phyloP scores from a whole-genome alignment of 2,113 vertebrate genomes.

The Opisthocomus hoazin region DNA sequence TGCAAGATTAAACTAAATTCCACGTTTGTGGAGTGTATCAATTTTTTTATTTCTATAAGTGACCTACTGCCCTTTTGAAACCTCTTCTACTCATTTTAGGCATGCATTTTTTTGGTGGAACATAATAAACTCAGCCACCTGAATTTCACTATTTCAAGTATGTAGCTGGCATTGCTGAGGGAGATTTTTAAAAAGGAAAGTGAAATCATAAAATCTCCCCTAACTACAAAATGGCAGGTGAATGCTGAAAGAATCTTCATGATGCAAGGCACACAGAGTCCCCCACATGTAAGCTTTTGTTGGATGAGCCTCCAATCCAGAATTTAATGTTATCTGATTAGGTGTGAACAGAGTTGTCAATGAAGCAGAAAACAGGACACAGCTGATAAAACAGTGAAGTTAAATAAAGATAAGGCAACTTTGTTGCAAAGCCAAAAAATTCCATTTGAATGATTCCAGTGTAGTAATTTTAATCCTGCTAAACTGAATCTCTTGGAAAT shows the following conservation, averaged over 20 bases:
- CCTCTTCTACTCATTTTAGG: not conserved
- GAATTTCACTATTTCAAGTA: not conserved
- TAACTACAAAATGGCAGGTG: not conserved
- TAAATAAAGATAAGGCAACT: constrained; percentile 41
- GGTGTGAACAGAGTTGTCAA: constrained; percentile 61
- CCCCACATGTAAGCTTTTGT: not conserved
- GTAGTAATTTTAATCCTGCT: not conserved
- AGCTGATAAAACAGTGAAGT: constrained; percentile 61
- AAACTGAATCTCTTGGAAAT: not conserved
- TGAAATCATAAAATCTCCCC: constrained; percentile 13
- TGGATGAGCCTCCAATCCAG: constrained; percentile 22
- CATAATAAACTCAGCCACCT: not conserved
- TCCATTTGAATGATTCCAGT: constrained; percentile 18
- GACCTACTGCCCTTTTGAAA: not conserved
- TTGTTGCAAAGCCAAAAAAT: constrained; percentile 22
- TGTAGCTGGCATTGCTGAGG: not conserved
- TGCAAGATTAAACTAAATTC: not conserved
- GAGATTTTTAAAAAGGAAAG: not conserved
- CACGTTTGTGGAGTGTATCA: not conserved
- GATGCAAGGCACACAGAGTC: not conserved
- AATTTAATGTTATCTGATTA: constrained; percentile 54
- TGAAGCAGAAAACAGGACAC: constrained; percentile 65
- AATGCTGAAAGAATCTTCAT: not conserved
- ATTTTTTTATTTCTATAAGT: not conserved
- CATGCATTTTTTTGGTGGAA: not conserved